Conservation (phyloP, 2,797 vertebrate species). For the Pteronotus mesoamericanus region DNA sequence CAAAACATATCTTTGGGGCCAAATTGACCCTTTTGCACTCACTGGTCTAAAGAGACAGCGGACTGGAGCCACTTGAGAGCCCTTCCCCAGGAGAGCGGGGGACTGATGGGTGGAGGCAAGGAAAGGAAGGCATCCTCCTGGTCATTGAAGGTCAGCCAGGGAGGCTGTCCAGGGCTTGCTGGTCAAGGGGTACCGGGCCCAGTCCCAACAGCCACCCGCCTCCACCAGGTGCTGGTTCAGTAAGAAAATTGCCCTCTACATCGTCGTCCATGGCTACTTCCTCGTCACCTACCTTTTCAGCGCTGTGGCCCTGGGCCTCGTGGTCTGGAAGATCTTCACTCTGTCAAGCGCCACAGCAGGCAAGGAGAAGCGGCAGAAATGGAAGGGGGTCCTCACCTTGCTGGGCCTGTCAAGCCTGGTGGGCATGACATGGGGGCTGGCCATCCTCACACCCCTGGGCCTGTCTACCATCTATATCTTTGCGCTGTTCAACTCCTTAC, state of each 20-base stretch:
- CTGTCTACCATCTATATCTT: conserved; percentile 80
- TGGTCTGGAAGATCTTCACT: conserved; percentile 82
- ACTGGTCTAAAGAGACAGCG: not conserved
- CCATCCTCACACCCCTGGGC: conserved; percentile 78
- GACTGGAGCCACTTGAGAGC: not conserved
- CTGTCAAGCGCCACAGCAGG: conserved; percentile 75
- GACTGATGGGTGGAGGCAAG: accelerated
- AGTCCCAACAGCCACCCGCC: accelerated
- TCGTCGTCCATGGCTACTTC: conserved; percentile 82
- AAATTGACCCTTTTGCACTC: not conserved
- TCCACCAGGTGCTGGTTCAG: conserved; percentile 80
- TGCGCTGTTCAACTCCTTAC: conserved; percentile 87
- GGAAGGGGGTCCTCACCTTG: conserved; percentile 79
- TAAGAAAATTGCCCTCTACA: conserved; percentile 76
- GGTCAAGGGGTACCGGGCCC: not conserved
- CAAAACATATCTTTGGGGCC: not conserved
- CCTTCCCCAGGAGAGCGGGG: not conserved
- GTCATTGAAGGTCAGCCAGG: not conserved
- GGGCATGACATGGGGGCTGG: conserved; percentile 87
- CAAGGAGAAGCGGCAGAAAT: conserved; percentile 76
- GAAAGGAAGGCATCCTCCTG: not conserved
- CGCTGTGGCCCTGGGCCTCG: conserved; percentile 81
- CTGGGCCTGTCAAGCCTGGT: conserved; percentile 88
- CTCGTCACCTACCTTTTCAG: conserved; percentile 82
- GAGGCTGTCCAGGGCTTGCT: not conserved